phyloP scores from a whole-genome alignment of 2,888 invertebrate genomes.

The Pogonocherus hispidulus region DNA sequence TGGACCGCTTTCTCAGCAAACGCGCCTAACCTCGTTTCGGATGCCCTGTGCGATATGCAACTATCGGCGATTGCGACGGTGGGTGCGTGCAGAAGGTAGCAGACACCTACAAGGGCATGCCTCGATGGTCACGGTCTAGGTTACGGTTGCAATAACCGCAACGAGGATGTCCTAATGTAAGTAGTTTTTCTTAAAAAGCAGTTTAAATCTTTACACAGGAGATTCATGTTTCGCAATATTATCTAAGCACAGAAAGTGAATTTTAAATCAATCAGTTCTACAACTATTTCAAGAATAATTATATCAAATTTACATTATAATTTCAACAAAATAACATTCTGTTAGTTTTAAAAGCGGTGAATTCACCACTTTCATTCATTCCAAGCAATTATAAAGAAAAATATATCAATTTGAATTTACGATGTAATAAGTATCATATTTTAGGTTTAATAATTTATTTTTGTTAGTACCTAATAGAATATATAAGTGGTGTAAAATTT shows the following conservation, averaged over 20 bases:
- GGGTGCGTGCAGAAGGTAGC: constrained; percentile 30
- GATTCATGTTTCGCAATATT: neutral
- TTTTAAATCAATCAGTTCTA: neutral
- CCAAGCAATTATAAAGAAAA: too few species aligned
- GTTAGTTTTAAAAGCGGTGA: too few species aligned
- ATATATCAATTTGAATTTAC: too few species aligned
- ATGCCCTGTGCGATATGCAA: constrained; percentile 62
- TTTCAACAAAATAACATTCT: too few species aligned
- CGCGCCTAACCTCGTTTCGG: constrained; percentile 67
- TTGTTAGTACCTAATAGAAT: too few species aligned
- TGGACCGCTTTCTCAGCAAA: constrained; percentile 69
- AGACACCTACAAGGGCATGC: neutral
- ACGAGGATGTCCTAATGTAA: neutral
- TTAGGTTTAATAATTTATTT: too few species aligned
- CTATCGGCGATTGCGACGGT: constrained; percentile 38
- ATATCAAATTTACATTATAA: too few species aligned
- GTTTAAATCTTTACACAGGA: neutral
- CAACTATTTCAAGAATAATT: too few species aligned
- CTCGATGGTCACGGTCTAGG: constrained; percentile 9
- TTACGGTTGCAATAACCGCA: neutral
- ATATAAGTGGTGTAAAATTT: too few species aligned
- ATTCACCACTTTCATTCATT: too few species aligned
- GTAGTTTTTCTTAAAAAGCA: neutral
- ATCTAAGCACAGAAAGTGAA: neutral
- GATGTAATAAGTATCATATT: too few species aligned